Base-by-base conservation (phyloP, 2,888 invertebrate species). In the Anthrax anthrax region DNA sequence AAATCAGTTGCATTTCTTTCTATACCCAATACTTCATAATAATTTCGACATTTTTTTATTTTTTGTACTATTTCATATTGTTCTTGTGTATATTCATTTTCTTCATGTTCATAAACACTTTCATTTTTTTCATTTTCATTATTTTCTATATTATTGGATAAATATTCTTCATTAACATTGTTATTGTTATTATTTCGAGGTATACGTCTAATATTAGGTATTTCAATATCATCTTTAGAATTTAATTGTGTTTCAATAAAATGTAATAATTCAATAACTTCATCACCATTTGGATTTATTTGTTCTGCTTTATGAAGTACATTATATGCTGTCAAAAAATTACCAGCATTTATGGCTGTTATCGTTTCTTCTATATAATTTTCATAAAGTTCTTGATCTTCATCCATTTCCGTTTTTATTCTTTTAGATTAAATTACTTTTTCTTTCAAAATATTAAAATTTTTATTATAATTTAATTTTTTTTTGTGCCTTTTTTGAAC, bases 1-100 rank as follows among this genome's bases (percentile, higher is more conserved):
- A 73, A 71, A 51, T 81, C 82, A 1, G 77, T 75, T 13, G 78
- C 75, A 39, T 78, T 77, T 59, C 78, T 79, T 4, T 67, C 70
- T 6, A 84, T 73, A 6, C 75, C 75, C 50, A 87, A 67, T 55
- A 86, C 81, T 66, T 86, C 83, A 66, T 87, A 87, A 61, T 82
- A 85, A 65, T 82, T 82, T 60, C 83, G 84, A 58, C 81, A 83
- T 52, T 75, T 59, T 45, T 64, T 56, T 8, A 68, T 59, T 55
- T 61, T 76, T 60, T 73, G 76, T 14, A 78, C 77, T 8, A 85
- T 78, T 44, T 82, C 82, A 18, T 81, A 56, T 62, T 92, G 89
- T 14, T 88, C 88, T 39, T 72, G 61, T 0, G 81, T 81, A 61
- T 81, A 90, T 47, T 83, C 84, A 8, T 1, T 27, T 8, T 27